Conservation (phyloP, 2,888 invertebrate species). For the Phyto melanocephala region DNA sequence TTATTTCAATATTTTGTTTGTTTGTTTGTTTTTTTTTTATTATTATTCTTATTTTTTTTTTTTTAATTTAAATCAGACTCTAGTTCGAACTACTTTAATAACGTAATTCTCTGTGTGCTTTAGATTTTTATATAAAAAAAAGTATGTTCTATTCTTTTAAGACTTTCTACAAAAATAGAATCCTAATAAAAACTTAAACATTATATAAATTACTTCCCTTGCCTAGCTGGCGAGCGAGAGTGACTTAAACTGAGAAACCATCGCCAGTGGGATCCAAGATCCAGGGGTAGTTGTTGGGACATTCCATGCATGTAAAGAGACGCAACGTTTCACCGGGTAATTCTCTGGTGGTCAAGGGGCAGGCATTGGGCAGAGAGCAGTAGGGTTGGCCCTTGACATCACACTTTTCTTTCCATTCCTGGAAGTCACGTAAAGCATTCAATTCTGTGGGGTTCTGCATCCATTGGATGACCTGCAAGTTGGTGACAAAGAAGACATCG, state of each 20-base stretch:
- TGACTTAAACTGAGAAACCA: slow-evolving; percentile 87
- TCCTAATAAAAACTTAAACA: slow-evolving; percentile 64
- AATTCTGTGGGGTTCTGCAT: slow-evolving; percentile 96
- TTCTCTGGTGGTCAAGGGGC: slow-evolving; percentile 92
- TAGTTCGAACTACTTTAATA: slow-evolving; percentile 77
- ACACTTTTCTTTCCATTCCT: slow-evolving; percentile 97
- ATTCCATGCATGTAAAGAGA: slow-evolving; percentile 96
- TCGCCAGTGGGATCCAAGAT: slow-evolving; percentile 96
- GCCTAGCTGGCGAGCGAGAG: slow-evolving; percentile 13
- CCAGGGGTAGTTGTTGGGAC: slow-evolving; percentile 97
- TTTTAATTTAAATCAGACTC: slow-evolving; percentile 78
- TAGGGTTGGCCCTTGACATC: slow-evolving; percentile 95
- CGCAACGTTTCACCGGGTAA: slow-evolving; percentile 94
- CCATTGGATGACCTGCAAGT: slow-evolving; percentile 95
- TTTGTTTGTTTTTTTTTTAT: slow-evolving; percentile 41
- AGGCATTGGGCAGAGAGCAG: slow-evolving; percentile 94
- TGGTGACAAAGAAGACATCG: slow-evolving; percentile 95
- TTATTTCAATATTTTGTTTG: slow-evolving; percentile 55
- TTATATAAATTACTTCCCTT: slow-evolving; percentile 62
- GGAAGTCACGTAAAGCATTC: slow-evolving; percentile 91
- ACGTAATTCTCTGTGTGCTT: slow-evolving; percentile 60
- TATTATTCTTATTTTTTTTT: slow-evolving; percentile 64
- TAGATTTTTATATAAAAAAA: slow-evolving; percentile 55
- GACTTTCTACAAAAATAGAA: slow-evolving; percentile 47
- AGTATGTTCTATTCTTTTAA: slow-evolving; percentile 36